Percentiles rank a stretch among this genome's conserved stretches.
phyloP scores from a whole-genome alignment of 2,113 vertebrate species.

The Charina bottae region DNA sequence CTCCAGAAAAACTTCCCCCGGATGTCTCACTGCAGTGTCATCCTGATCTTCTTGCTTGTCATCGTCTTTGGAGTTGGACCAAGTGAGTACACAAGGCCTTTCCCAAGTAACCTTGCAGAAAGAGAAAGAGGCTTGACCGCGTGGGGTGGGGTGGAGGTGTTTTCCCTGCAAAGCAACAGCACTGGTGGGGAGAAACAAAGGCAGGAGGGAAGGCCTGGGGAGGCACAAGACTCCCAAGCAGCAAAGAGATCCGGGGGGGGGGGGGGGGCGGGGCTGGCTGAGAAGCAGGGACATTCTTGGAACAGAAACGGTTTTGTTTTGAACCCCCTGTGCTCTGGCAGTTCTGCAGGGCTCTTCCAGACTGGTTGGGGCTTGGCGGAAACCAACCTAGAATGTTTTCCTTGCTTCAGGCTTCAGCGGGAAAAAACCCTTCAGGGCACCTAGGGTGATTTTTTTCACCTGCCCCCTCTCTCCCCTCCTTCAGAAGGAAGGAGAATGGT shows the following conservation, averaged over 20 bases:
- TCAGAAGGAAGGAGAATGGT: too few species aligned
- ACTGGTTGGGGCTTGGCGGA: too few species aligned
- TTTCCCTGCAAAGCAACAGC: not conserved
- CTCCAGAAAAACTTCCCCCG: constrained; percentile 64
- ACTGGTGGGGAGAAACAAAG: not conserved
- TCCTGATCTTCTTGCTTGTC: constrained; percentile 75
- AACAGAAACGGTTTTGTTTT: not conserved
- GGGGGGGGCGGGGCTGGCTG: not conserved
- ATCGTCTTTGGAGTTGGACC: constrained; percentile 72
- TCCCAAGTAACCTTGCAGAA: not conserved
- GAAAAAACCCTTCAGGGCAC: too few species aligned
- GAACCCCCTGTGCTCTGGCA: too few species aligned
- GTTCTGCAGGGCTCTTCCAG: too few species aligned
- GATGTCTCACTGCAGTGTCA: constrained; percentile 79
- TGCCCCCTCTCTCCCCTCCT: too few species aligned
- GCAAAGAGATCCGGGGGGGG: not conserved
- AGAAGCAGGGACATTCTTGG: not conserved
- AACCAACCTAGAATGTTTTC: too few species aligned
- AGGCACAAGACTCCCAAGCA: not conserved
- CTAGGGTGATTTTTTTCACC: too few species aligned
- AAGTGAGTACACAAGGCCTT: constrained; percentile 48
- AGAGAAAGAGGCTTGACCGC: not conserved
- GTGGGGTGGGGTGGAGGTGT: not conserved
- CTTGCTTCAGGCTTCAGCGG: too few species aligned
- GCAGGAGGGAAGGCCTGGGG: not conserved